A percentile compares a stretch with the other conserved stretches of the same genome.
These are phyloP conservation scores for Conopomorpha cramerella DNA, from an alignment of 1,140 invertebrate genomes.

Conservation along the genomic window DNA sequence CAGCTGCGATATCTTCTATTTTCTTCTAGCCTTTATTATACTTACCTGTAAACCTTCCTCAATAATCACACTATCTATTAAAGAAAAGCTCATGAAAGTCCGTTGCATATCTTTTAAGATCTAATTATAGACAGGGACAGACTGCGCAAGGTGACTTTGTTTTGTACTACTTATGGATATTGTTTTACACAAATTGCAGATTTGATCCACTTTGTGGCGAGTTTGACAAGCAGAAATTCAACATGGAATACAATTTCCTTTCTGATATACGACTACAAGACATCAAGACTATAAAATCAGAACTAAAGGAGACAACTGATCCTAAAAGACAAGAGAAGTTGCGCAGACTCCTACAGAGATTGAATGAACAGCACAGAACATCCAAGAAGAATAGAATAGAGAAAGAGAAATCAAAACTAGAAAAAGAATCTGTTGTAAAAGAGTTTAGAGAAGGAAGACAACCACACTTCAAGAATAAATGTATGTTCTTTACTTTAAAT, in stretches of 20 bases:
- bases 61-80: too few relatives aligned
- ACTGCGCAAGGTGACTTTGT: too few relatives aligned
- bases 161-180: too few relatives aligned
- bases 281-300: slow-evolving; percentile 64
- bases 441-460: slow-evolving; percentile 67
- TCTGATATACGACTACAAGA: slow-evolving; percentile 71
- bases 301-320: slow-evolving; percentile 65
- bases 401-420: slow-evolving; percentile 55
- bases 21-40: too few relatives aligned
- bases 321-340: slow-evolving; percentile 69
- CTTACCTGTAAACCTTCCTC: too few relatives aligned
- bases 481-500: slow-evolving; percentile 58
- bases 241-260: slow-evolving; percentile 77
- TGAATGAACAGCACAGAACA: slow-evolving; percentile 72
- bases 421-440: slow-evolving; percentile 63
- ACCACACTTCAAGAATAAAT: slow-evolving; percentile 79
- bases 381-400: slow-evolving; percentile 63
- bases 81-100: too few relatives aligned
- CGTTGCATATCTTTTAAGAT: too few relatives aligned
- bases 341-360: slow-evolving; percentile 71
- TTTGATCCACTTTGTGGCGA: slow-evolving; percentile 82
- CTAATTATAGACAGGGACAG: too few relatives aligned
- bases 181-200: too few relatives aligned
- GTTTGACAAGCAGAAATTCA: slow-evolving; percentile 75
- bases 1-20: too few relatives aligned